Base-by-base conservation (phyloP, 2,113 vertebrate genomes). In the Corythoichthys haematopterus region DNA sequence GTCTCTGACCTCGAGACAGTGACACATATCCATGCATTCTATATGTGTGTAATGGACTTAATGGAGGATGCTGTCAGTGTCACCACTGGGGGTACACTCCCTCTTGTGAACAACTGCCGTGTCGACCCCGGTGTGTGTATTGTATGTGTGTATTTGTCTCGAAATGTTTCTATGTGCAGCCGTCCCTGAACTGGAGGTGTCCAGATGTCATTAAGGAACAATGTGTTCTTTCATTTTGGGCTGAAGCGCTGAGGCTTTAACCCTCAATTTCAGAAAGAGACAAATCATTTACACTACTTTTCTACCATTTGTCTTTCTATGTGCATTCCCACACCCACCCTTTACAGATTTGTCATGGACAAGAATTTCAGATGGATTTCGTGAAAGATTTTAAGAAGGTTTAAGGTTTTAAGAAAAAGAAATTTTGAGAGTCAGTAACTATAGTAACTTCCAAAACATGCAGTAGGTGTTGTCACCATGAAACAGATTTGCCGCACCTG, bases 11-110 rank as follows among this genome's bases (percentile, higher is more conserved):
- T 56, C 66, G 55, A 75, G 43, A 76, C 28, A 56, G 40, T 50
- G 8, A 71, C 64, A 63, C 37, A 38, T 69, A 65, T 65, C 45
- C 68, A 37, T 60, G 53, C 47, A 15, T 53, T 69, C 53, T 65
- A 6, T 74, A 37, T 68, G 68, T 73, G 82, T 79, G 74, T 48
- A 59, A 75, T 72, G 70, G 65, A 76, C 78, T 72, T 81, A 85
- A 87, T 87, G 81, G 73, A 76, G 78, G 80, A 83, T 79, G 70
- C 58, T 83, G 79, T 76, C 80, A 71, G 78, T 52, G 5, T 16
- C 80, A 57, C 87, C 75, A 77, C 37, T 28, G 8, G 83, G 80
- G 67, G 60, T 67, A 63, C 67, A 50, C 73, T 69, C 35, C 43
- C 67, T 81, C 43, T 67, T 71, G 60, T 74, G 70, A 72, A 72